Evolutionary conservation across 2,797 vertebrate genomes (phyloP), one percentile per base, ranked within the genome.

Genomic region (Anguilla obscura): DNA sequence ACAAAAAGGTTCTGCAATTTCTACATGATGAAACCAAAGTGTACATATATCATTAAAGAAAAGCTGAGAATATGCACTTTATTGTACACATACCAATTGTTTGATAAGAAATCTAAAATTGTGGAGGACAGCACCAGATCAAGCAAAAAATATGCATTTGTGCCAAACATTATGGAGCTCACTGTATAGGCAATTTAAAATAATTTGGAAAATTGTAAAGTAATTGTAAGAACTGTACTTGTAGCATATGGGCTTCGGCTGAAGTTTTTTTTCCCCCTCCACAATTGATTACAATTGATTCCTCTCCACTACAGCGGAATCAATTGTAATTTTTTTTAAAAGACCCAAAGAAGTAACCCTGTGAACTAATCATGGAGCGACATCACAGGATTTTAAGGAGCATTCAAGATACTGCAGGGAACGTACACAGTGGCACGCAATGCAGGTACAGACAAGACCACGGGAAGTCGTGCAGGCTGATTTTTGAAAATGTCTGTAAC

Each of bases 401-500:
- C 63, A n/a, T n/a, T 27, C 24, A n/a, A 24, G 63, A 18, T 24
- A n/a, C 21, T 66, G 48, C 1, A 86, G 6, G 7, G n/a, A 5
- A 10, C 88, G 30, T 76, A 21, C 27, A 66, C 54, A 5, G 12
- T 85, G 45, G 82, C 58, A 87, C 87, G 86, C 83, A 1, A 12
- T 74, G n/a, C 85, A 91, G 79, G 89, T 85, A 83, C 86, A 91
- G 87, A 85, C 91, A 90, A 76, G 90, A 87, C 58, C 82, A 30
- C 6, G 66, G 7, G n/a, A 12, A 90, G 76, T 86, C 86, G 54
- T 86, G 79, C 50, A 10, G 36, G 33, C 54, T 36, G 54, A 87
- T 87, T 58, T 3, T 21, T 8, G 27, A 84, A 54, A 74, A 71
- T 2, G 30, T 71, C 16, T 71, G 1, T 9, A 10, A 71, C 2